Evolutionary conservation across 2,888 invertebrate species (phyloP).

Genomic region (Alloplasta piceator): DNA sequence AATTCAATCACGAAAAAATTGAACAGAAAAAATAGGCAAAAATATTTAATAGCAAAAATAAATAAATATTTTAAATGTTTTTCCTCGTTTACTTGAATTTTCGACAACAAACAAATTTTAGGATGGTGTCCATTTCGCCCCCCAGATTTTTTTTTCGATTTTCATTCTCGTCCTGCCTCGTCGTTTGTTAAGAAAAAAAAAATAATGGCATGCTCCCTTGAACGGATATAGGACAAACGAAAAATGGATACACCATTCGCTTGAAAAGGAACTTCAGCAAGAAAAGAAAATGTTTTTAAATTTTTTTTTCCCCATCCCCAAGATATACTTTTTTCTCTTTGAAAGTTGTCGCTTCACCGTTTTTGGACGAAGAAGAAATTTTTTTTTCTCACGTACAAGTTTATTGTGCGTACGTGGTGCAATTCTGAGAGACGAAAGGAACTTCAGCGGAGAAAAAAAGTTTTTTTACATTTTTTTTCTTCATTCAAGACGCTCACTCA

Average conservation of each 20-base stretch:
- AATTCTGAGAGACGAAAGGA: background rate
- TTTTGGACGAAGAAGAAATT: too few relatives aligned
- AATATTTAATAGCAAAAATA: too few relatives aligned
- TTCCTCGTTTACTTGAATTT: background rate
- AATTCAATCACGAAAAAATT: too few relatives aligned
- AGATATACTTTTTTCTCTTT: too few relatives aligned
- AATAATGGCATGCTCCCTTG: too few relatives aligned
- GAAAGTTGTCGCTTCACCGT: too few relatives aligned
- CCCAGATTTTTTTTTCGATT: too few relatives aligned
- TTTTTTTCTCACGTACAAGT: too few relatives aligned
- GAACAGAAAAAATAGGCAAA: too few relatives aligned
- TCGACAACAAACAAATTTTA: background rate
- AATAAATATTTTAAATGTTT: too few relatives aligned
- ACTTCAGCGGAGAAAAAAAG: background rate
- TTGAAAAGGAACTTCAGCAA: background rate
- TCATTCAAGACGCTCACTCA: background rate
- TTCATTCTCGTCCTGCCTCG: background rate
- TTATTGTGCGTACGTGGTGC: too few relatives aligned
- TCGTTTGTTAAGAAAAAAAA: background rate
- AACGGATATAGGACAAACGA: background rate
- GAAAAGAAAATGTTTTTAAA: background rate
- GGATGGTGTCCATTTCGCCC: background rate
- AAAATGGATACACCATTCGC: slow-evolving; percentile 15
- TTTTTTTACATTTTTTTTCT: slow-evolving; percentile 17
- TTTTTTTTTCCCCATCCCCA: background rate